A percentile compares a stretch with the other conserved stretches of the same genome.
Conservation (phyloP, 2,113 vertebrate genomes). For the Puntigrus tetrazona region DNA sequence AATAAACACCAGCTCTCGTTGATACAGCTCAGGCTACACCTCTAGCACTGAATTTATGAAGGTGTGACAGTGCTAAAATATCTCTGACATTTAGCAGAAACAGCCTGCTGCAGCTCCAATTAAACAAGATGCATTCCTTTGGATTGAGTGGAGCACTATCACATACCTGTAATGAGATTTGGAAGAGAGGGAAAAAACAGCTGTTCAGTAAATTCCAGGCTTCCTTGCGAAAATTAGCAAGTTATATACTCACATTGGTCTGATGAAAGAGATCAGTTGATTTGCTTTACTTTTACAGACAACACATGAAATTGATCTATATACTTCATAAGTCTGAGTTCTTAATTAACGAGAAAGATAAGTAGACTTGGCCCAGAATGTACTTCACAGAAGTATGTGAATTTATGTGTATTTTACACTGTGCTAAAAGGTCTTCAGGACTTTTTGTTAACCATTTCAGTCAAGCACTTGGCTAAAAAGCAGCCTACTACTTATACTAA, state of each 20-base stretch:
- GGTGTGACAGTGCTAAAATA: constrained; percentile 33
- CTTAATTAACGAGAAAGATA: background rate
- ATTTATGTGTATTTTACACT: background rate
- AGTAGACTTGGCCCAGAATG: background rate
- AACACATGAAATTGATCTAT: background rate
- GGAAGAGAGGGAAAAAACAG: background rate
- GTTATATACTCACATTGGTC: background rate
- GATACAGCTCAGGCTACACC: constrained; percentile 27
- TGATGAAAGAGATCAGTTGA: constrained; percentile 26
- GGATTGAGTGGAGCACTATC: background rate
- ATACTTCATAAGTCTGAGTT: background rate
- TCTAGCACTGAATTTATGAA: constrained; percentile 19
- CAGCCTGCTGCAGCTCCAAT: constrained; percentile 33
- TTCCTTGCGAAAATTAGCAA: background rate
- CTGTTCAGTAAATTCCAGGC: background rate
- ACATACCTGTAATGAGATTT: constrained; percentile 5
- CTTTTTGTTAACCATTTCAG: background rate
- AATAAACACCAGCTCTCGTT: constrained; percentile 3
- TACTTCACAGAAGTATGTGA: background rate
- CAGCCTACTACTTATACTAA: background rate
- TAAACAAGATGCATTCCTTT: constrained; percentile 29
- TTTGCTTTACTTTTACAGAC: constrained; percentile 17
- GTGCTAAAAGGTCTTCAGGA: background rate
- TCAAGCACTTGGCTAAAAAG: background rate
- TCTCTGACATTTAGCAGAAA: constrained; percentile 49